Percentiles rank a stretch among this genome's conserved stretches.
Conservation (phyloP, 2,113 vertebrate species). For the Pseudopodoces humilis region DNA sequence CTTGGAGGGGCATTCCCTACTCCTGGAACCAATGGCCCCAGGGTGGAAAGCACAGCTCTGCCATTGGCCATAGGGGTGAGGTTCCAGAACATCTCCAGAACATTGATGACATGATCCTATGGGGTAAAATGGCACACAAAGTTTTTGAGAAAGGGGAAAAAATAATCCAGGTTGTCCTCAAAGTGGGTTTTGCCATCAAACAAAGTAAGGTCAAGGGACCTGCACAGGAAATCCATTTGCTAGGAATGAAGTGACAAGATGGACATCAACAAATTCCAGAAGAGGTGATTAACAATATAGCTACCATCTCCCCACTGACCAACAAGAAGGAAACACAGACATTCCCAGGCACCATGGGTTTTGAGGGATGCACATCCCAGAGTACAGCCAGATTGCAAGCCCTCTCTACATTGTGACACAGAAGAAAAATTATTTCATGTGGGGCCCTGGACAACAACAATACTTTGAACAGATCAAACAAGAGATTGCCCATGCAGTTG, state of each 20-base stretch:
- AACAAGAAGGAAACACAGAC: background rate
- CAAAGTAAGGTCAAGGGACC: background rate
- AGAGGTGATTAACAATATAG: background rate
- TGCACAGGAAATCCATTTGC: background rate
- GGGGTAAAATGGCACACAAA: background rate
- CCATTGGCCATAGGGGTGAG: background rate
- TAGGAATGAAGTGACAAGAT: background rate
- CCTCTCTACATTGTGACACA: background rate
- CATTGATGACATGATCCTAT: background rate
- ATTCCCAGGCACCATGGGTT: background rate
- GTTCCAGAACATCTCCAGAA: background rate
- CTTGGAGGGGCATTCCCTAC: background rate
- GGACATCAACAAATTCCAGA: background rate
- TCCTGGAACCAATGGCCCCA: background rate
- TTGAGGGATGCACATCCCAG: background rate
- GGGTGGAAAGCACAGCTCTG: background rate
- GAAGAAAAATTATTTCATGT: background rate
- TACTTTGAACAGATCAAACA: background rate
- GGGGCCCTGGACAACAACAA: background rate
- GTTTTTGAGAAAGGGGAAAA: background rate
- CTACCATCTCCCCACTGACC: background rate
- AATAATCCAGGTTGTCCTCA: background rate
- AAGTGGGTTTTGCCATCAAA: background rate
- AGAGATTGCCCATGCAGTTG: background rate
- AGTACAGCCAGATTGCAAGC: background rate